Conservation (phyloP, 92 coral and sea anemone genomes). For the Actinernus sp. region DNA sequence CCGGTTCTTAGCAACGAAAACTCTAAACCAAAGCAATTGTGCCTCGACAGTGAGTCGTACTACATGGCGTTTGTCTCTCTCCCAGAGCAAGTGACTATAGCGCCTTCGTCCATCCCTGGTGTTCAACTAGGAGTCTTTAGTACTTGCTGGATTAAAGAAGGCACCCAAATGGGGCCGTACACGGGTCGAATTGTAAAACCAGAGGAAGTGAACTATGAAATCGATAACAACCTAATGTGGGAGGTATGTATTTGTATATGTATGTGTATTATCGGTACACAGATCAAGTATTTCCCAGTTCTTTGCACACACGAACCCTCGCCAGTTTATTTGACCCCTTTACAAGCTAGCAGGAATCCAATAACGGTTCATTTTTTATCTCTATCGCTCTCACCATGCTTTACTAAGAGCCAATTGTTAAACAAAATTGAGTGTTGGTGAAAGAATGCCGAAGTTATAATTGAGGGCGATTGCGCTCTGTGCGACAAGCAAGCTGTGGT, state of each 20-base stretch:
- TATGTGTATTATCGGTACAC: too few relatives aligned
- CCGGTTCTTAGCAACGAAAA: conserved; percentile 87
- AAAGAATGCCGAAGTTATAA: conserved; percentile 1
- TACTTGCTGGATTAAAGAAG: conserved; percentile 99
- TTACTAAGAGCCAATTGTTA: neutral
- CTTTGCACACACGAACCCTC: too few relatives aligned
- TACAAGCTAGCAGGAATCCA: neutral
- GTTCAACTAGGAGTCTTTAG: conserved; percentile 97
- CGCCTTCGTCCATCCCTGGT: conserved; percentile 97
- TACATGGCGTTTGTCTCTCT: conserved; percentile 96
- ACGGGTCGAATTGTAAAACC: conserved; percentile 93
- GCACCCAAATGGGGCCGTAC: conserved; percentile 99
- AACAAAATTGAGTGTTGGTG: neutral
- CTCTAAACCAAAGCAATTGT: conserved; percentile 69
- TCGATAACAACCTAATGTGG: conserved; percentile 99
- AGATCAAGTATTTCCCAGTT: too few relatives aligned
- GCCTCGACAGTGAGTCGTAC: conserved; percentile 73
- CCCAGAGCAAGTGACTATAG: conserved; percentile 96
- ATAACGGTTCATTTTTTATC: neutral
- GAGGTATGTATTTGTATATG: conserved; percentile 74
- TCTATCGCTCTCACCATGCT: neutral
- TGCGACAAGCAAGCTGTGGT: too few relatives aligned
- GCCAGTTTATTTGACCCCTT: neutral
- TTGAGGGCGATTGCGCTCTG: too few relatives aligned
- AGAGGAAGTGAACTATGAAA: conserved; percentile 85